Evolutionary conservation across 2,888 invertebrate genomes (phyloP).

Genomic region (Proisotoma minuta): DNA sequence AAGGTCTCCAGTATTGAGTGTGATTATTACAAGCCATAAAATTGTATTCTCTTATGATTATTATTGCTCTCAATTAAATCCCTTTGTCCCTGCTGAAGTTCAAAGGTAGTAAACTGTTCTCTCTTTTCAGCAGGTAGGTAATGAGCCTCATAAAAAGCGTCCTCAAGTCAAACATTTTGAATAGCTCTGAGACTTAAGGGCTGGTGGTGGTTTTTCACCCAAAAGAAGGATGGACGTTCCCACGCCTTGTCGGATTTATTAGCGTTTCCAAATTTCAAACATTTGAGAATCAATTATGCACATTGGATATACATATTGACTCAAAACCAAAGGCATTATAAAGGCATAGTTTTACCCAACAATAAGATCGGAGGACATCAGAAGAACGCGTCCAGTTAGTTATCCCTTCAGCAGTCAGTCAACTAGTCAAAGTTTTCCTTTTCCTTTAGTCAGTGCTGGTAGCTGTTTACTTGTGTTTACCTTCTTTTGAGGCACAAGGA

Average conservation of each 20-base stretch:
- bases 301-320: neutral
- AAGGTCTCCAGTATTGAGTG: too few species aligned
- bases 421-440: neutral
- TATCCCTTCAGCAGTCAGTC: neutral
- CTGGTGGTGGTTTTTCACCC: conserved; percentile 8
- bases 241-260: conserved; percentile 43
- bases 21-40: conserved; percentile 13
- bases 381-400: conserved; percentile 18
- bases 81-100: conserved; percentile 2
- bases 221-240: conserved; percentile 32
- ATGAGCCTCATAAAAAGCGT: conserved; percentile 45
- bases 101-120: conserved; percentile 8
- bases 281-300: neutral
- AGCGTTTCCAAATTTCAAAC: conserved; percentile 23
- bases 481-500: neutral
- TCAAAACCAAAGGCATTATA: too few species aligned
- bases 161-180: conserved; percentile 1
- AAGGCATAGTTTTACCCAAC: too few species aligned
- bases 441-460: neutral
- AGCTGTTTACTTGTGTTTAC: conserved; percentile 9
- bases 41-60: conserved; percentile 2
- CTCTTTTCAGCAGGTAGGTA: conserved; percentile 32
- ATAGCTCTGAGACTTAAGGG: neutral
- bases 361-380: neutral
- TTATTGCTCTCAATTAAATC: neutral